phyloP scores from a whole-genome alignment of 1,140 invertebrate species.

The Eciton burchellii region DNA sequence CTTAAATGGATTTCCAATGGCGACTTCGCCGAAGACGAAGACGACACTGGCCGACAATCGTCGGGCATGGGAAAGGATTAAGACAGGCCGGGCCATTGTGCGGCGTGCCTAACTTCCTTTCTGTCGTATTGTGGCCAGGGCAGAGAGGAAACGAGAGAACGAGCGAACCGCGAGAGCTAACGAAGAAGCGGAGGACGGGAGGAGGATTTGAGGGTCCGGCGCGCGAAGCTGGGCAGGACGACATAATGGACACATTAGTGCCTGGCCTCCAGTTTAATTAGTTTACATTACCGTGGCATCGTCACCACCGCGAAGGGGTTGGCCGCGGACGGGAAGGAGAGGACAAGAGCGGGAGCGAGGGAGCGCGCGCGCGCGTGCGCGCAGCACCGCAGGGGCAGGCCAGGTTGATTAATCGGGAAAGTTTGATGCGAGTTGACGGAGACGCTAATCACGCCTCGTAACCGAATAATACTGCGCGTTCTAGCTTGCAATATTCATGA shows the following conservation, averaged over 20 bases:
- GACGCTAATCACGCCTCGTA: conserved; percentile 84
- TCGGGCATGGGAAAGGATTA: conserved; percentile 37
- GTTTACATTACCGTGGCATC: conserved; percentile 84
- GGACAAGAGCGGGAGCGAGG: conserved; percentile 30
- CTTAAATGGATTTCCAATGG: background rate
- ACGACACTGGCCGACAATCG: background rate
- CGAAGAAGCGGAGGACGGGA: conserved; percentile 61
- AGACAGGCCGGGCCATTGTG: conserved; percentile 21
- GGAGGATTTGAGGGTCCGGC: conserved; percentile 70
- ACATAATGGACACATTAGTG: conserved; percentile 84
- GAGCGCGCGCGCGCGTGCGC: conserved; percentile 40
- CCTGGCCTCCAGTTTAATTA: conserved; percentile 83
- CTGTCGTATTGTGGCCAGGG: conserved; percentile 57
- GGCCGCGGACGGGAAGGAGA: conserved; percentile 62
- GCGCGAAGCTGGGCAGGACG: conserved; percentile 72
- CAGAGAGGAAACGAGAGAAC: conserved; percentile 54
- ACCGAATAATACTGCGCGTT: conserved; percentile 77
- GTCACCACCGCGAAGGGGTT: conserved; percentile 80
- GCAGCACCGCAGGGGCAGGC: conserved; percentile 59
- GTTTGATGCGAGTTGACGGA: conserved; percentile 83
- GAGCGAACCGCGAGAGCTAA: conserved; percentile 58
- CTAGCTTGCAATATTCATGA: conserved; percentile 74
- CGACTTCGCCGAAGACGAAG: background rate
- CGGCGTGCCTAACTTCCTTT: conserved; percentile 32
- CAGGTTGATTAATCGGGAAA: conserved; percentile 84